Evolutionary conservation across 2,888 invertebrate genomes (phyloP), one percentile per base, ranked within the genome.

Genomic region (Kuschelorhynchus macadamiae): DNA sequence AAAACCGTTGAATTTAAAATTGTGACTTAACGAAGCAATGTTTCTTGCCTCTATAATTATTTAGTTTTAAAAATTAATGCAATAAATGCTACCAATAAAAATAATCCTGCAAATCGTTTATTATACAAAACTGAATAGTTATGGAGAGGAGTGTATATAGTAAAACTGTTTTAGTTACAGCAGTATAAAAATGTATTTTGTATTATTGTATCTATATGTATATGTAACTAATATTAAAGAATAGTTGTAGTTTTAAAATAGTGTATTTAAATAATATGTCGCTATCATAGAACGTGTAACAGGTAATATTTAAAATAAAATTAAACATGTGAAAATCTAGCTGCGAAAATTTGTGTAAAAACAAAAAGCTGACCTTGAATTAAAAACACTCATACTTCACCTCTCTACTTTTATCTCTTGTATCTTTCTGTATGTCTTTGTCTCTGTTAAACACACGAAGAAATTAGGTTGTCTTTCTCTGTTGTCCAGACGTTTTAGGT

Each of bases 131-230:
- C 25, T 25, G 7, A 3, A 25, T 25, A 25, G 3, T 25, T 25
- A 36, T 36, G 36, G 36, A 36, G 36, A 8, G 12, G 7, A 3
- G 12, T 50, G 50, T 50, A 50, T 14, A 50, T 50, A 50, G 25
- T 50, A 12, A 9, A 30, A 12, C 50, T 50, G 50, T 16, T 11
- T 36, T 12, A 64, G 42, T 41, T 39, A 32, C 44, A 55, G 62
- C 65, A 70, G 70, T 66, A 60, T 63, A 57, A 57, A 64, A 68
- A 56, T 64, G 56, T 69, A 69, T 64, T 64, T 69, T 69, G 69
- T 69, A 69, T 69, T 64, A 69, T 69, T 70, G 70, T 70, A 70
- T 62, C 62, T 70, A 69, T 69, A 70, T 70, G 70, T 70, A 67
- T 36, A 67, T 67, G 67, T 67, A 56, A 61, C 55, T 56, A 67